Conservation (phyloP, 92 coral and sea anemone genomes). For the Parazoanthus swiftii region DNA sequence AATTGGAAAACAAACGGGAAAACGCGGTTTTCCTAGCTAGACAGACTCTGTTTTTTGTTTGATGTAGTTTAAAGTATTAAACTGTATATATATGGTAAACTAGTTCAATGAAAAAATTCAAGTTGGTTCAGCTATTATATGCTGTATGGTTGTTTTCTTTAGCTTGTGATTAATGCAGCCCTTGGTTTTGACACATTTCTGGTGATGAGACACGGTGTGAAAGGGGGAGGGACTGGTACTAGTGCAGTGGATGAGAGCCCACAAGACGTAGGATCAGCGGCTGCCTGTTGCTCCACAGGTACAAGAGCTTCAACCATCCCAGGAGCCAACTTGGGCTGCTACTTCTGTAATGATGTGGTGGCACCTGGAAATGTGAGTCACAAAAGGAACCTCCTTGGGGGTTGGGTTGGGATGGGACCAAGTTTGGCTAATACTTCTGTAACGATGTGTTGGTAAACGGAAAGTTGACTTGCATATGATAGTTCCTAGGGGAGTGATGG, state of each 20-base stretch:
- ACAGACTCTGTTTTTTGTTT: too few species aligned
- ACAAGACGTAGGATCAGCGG: conserved; percentile 38
- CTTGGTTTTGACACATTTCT: conserved; percentile 97
- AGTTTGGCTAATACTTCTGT: conserved; percentile 45
- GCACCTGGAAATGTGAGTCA: conserved; percentile 98
- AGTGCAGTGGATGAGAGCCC: conserved; percentile 34
- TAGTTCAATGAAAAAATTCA: not conserved
- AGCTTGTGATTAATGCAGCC: conserved; percentile 92
- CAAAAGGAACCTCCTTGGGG: not conserved
- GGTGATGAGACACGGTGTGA: conserved; percentile 94
- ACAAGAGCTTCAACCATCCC: conserved; percentile 59
- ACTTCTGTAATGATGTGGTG: conserved; percentile 98
- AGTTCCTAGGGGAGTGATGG: too few species aligned
- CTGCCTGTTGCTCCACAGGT: not conserved
- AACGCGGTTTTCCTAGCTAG: too few species aligned
- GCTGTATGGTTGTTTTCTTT: not conserved
- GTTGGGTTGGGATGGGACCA: not conserved
- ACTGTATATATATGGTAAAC: not conserved
- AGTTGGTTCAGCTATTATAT: not conserved
- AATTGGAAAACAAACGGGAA: too few species aligned
- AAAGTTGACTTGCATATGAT: conserved; percentile 60
- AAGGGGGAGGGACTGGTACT: conserved; percentile 29
- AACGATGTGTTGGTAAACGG: conserved; percentile 94
- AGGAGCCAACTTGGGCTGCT: conserved; percentile 88
- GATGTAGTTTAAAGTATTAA: not conserved